A percentile compares a stretch with the other conserved stretches of the same genome.
Evolutionary conservation across 2,797 vertebrate species (phyloP).

Genomic region (Meriones psammophilus): DNA sequence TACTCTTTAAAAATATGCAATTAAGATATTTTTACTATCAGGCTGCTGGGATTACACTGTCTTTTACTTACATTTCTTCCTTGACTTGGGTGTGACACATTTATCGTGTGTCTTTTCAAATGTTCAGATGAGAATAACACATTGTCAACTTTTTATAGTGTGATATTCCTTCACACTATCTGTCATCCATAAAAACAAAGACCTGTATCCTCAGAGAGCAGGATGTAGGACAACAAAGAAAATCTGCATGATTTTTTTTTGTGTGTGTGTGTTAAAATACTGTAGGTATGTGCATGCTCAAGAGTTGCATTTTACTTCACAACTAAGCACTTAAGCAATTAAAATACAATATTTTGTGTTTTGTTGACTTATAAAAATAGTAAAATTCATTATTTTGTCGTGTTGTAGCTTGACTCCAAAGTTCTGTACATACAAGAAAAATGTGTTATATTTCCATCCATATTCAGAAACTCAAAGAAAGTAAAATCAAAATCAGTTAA

Average conservation of each 20-base stretch:
- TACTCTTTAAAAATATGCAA: constrained; percentile 44
- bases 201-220: constrained; percentile 16
- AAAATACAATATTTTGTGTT: constrained; percentile 53
- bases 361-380: constrained; percentile 35
- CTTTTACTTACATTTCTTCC: constrained; percentile 24
- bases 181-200: constrained; percentile 18
- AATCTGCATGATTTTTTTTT: neutral
- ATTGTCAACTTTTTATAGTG: neutral
- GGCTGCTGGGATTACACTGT: neutral
- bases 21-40: constrained; percentile 38
- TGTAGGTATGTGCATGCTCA: neutral
- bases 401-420: neutral
- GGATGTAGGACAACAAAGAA: neutral
- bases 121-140: neutral
- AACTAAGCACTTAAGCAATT: constrained; percentile 4
- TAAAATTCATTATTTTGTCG: neutral
- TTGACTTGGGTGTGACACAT: neutral
- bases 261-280: neutral
- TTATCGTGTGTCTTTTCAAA: neutral
- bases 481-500: constrained; percentile 17
- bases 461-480: constrained; percentile 56
- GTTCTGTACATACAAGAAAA: neutral
- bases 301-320: neutral
- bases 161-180: neutral
- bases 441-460: neutral